These are phyloP conservation scores for Quadriops clusia DNA, from an alignment of 2,888 invertebrate genomes.

Conservation along the genomic window DNA sequence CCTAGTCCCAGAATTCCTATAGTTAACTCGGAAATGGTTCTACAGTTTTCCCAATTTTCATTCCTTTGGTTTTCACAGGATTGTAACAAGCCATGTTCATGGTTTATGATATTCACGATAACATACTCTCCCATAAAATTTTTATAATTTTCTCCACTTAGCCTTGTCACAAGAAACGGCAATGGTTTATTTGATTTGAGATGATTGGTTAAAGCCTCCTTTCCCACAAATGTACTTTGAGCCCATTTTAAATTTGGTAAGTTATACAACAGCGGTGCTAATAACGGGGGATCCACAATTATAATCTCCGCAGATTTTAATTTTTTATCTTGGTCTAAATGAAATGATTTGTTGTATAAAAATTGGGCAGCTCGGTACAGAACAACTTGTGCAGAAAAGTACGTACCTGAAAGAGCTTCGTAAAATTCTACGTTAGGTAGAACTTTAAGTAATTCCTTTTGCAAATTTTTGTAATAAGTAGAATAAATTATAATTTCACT, in stretches of 20 bases:
- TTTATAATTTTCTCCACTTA: conserved; percentile 36
- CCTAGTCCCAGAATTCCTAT: conserved; percentile 45
- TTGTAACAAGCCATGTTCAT: conserved; percentile 34
- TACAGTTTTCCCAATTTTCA: conserved; percentile 26
- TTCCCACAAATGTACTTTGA: conserved; percentile 40
- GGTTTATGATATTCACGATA: conserved; percentile 37
- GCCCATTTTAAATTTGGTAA: conserved; percentile 35
- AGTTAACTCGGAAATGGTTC: conserved; percentile 37
- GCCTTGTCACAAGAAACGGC: conserved; percentile 30
- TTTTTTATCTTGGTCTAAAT: conserved; percentile 17
- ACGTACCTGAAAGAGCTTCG: too few species aligned
- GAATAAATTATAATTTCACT: too few species aligned
- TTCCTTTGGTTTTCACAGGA: conserved; percentile 31
- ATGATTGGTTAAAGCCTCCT: conserved; percentile 27
- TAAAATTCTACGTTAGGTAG: too few species aligned
- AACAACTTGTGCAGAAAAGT: too few species aligned
- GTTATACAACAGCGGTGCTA: conserved; percentile 30
- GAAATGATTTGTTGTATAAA: background rate
- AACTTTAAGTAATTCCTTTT: too few species aligned
- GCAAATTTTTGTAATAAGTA: too few species aligned
- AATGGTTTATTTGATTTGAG: conserved; percentile 22
- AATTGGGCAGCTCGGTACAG: too few species aligned
- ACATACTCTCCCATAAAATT: conserved; percentile 41
- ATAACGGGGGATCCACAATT: conserved; percentile 33
- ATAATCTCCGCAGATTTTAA: conserved; percentile 32